phyloP scores from a whole-genome alignment of 37 sponge, comb jelly and placozoan species.

The Spongilla lacustris region DNA sequence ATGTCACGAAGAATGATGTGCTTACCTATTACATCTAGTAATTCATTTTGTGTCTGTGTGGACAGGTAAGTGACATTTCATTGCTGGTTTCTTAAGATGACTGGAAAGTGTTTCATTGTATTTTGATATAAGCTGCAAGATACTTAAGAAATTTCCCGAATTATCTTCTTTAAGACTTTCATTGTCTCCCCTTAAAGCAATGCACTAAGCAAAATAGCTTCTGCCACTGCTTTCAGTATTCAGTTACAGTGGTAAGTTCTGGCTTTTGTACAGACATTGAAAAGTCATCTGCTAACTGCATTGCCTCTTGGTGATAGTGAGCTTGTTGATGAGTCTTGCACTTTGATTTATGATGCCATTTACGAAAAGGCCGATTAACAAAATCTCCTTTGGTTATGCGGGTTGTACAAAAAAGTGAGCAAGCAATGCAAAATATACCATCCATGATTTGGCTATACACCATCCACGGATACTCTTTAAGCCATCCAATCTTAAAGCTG shows the following conservation, averaged over 20 bases:
- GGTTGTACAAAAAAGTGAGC: not conserved
- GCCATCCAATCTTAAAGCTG: not conserved
- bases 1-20: not conserved
- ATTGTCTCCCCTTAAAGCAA: constrained; percentile 34
- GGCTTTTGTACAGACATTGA: not conserved
- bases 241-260: constrained; percentile 15
- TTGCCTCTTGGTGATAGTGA: constrained; percentile 12
- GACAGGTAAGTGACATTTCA: constrained; percentile 15
- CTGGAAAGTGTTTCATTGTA: not conserved
- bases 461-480: not conserved
- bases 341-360: not conserved
- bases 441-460: not conserved
- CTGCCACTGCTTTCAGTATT: not conserved
- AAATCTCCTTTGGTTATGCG: not conserved
- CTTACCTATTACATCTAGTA: not conserved
- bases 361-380: not conserved
- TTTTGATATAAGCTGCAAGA: constrained; percentile 8
- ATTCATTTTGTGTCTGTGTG: constrained; percentile 3
- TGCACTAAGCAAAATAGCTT: constrained; percentile 38
- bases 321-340: not conserved
- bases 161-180: constrained; percentile 18
- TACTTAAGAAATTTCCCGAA: constrained; percentile 39
- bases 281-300: not conserved
- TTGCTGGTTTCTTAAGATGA: constrained; percentile 14
- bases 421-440: not conserved